Evolutionary conservation across 2,797 vertebrate species (phyloP).

Genomic region (Sandelia bainsii): DNA sequence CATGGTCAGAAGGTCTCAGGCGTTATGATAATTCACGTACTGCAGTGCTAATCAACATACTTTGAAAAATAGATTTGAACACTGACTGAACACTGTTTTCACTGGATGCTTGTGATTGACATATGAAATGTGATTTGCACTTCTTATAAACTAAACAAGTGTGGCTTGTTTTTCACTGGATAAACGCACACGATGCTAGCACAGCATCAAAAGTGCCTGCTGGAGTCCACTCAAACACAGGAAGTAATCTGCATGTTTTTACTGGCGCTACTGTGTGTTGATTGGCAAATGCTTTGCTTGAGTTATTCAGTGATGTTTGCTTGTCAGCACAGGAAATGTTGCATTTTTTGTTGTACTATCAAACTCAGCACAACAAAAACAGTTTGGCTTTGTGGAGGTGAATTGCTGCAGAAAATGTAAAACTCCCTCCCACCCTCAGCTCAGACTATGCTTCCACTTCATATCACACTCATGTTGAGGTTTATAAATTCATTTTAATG

Average conservation of each 20-base stretch:
- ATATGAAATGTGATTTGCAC: conserved; percentile 67
- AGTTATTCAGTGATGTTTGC: conserved; percentile 77
- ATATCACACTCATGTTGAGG: conserved; percentile 7
- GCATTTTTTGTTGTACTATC: conserved; percentile 59
- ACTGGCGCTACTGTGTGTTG: conserved; percentile 72
- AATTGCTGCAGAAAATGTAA: conserved; percentile 35
- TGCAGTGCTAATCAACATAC: conserved; percentile 29
- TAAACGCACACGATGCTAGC: conserved; percentile 66
- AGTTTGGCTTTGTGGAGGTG: conserved; percentile 54
- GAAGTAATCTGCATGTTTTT: conserved; percentile 81
- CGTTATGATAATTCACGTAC: conserved; percentile 24
- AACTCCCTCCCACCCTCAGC: conserved; percentile 28
- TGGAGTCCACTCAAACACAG: conserved; percentile 79
- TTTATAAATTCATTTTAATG: conserved; percentile 24
- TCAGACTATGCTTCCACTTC: conserved; percentile 18
- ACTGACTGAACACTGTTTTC: conserved; percentile 41
- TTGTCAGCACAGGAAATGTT: conserved; percentile 65
- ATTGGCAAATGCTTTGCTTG: conserved; percentile 77
- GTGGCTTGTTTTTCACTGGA: conserved; percentile 71
- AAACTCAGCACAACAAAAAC: conserved; percentile 65
- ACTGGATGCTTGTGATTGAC: conserved; percentile 61
- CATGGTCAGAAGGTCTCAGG: conserved; percentile 10
- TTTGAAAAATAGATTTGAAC: conserved; percentile 42
- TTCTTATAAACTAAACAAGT: conserved; percentile 67
- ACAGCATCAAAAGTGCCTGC: conserved; percentile 71